A percentile compares a stretch with the other conserved stretches of the same genome.
Evolutionary conservation across 1,140 invertebrate species (phyloP).

Genomic region (Solenopsis invicta): DNA sequence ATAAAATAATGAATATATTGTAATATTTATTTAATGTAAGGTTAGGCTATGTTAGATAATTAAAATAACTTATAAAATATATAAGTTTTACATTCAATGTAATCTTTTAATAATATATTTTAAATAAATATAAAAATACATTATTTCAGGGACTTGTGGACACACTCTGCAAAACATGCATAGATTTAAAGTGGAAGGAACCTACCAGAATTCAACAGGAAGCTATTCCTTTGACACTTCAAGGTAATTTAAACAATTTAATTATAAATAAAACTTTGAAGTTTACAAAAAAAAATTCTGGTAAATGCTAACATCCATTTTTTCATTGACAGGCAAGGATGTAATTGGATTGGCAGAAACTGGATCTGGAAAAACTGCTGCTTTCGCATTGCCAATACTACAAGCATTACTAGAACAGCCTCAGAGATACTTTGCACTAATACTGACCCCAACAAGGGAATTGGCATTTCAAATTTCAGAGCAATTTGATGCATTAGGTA

Average conservation of each 20-base stretch:
- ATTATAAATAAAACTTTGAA: not conserved
- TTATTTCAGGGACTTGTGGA: conserved; percentile 94
- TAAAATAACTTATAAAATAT: not conserved
- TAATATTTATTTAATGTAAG: conserved; percentile 15
- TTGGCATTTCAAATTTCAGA: conserved; percentile 98
- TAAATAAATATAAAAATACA: conserved; percentile 20
- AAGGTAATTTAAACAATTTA: conserved; percentile 88
- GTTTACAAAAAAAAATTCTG: not conserved
- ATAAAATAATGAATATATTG: not conserved
- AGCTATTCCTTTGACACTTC: conserved; percentile 95
- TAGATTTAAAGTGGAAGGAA: conserved; percentile 96
- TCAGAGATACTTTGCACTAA: conserved; percentile 97
- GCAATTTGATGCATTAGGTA: conserved; percentile 97
- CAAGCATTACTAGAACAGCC: conserved; percentile 96
- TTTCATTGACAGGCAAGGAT: conserved; percentile 91
- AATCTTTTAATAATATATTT: not conserved
- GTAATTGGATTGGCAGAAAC: conserved; percentile 99
- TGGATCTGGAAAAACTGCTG: conserved; percentile 99
- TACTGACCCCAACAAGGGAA: conserved; percentile 98
- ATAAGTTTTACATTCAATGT: not conserved
- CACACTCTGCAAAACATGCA: conserved; percentile 96
- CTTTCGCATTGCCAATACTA: conserved; percentile 98
- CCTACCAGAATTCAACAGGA: conserved; percentile 98
- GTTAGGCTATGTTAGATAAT: not conserved
- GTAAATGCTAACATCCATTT: not conserved